Evolutionary conservation across 2,113 vertebrate genomes (phyloP), one percentile per base, ranked within the genome.

Genomic region (Herpailurus yagouaroundi): DNA sequence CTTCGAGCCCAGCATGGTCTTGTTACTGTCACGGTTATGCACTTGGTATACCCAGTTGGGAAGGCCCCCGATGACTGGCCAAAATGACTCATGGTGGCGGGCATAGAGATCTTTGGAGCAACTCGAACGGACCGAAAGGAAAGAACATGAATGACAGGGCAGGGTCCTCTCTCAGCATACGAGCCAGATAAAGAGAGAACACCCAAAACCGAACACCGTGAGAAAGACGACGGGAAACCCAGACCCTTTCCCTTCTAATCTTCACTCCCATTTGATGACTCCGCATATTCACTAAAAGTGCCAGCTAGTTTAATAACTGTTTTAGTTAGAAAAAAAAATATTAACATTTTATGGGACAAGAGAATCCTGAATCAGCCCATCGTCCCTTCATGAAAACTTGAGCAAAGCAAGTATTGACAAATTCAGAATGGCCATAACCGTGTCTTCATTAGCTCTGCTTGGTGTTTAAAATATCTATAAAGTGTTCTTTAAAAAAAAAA

Each of bases 331-430:
- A 74, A 38, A 91, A 60, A 73, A 91, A 68, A 69, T 64, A 94
- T 33, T 84, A 57, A 50, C 48, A 73, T 84, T 95, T 96, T 96
- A 86, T 85, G 48, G 82, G 71, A 79, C 15, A 55, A 90, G 16
- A 91, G 38, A 91, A 88, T 55, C 38, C 84, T 45, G 48, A 93
- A 85, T 63, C 52, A 94, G 52, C n/a, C 38, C 76, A 71, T 6
- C 60, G 29, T 13, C 45, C 48, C 33, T 33, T n/a, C 1, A 0
- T 12, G 48, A 60, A 68, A 83, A 91, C 23, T 82, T 82, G 57
- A 95, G 74, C 84, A 94, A 90, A 80, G 10, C 41, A 52, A 71
- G 21, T 80, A 87, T 55, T 55, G 68, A 93, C 68, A 89, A 83
- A 85, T 95, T 79, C 77, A 69, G n/a, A 95, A 45, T 23, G 33